Conservation (phyloP, 2,113 vertebrate species). For the Siphamia tubifer region DNA sequence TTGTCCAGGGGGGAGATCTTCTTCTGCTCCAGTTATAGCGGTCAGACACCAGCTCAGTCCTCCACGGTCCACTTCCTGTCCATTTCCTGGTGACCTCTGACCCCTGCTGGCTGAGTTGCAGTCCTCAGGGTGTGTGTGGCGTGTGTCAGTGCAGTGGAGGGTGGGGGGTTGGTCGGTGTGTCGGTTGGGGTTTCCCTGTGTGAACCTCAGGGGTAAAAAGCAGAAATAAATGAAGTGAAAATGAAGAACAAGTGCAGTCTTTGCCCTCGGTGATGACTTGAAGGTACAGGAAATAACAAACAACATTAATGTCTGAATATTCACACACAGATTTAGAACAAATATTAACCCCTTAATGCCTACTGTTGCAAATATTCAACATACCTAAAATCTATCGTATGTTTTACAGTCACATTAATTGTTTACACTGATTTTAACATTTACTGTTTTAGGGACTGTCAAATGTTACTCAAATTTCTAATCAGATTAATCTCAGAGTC, state of each 20-base stretch:
- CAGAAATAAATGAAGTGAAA: conserved; percentile 16
- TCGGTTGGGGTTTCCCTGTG: background rate
- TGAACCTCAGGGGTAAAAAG: background rate
- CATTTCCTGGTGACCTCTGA: conserved; percentile 65
- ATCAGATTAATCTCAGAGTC: too few relatives aligned
- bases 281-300: background rate
- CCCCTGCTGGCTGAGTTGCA: conserved; percentile 42
- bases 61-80: conserved; percentile 66
- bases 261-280: background rate
- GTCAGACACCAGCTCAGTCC: conserved; percentile 61
- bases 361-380: too few relatives aligned
- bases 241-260: background rate
- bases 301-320: too few relatives aligned
- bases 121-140: conserved; percentile 29
- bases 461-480: too few relatives aligned
- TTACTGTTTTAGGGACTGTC: too few relatives aligned
- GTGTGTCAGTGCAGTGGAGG: background rate
- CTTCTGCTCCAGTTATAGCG: conserved; percentile 74
- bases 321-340: too few relatives aligned
- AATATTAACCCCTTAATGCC: too few relatives aligned
- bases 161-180: too few relatives aligned
- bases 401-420: too few relatives aligned
- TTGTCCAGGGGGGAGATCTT: conserved; percentile 66
- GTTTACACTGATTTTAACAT: too few relatives aligned
- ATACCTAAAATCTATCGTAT: too few relatives aligned